Evolutionary conservation across 64 coral and sea anemone genomes (phyloP).

Genomic region (Cladopsammia gracilis): DNA sequence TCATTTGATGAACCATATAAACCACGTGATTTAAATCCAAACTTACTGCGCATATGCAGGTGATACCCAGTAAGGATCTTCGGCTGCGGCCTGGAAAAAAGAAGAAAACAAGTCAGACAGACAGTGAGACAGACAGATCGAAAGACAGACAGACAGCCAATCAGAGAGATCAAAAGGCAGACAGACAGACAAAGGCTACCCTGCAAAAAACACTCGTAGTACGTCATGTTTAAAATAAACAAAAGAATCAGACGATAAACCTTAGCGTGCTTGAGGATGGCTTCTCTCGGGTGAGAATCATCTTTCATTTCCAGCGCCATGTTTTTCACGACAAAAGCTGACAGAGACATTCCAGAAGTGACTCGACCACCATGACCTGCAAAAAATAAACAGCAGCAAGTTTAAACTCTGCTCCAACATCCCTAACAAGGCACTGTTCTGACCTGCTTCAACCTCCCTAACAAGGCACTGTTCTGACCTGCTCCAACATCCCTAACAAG

Average conservation of each 20-base stretch:
- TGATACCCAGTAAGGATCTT: constrained; percentile 97
- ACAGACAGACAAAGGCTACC: background rate
- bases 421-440: too few species aligned
- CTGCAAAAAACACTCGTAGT: background rate
- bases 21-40: background rate
- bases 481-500: too few species aligned
- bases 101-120: background rate
- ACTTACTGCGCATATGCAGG: constrained; percentile 98
- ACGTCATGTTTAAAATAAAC: background rate
- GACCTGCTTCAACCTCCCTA: too few species aligned
- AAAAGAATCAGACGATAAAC: background rate
- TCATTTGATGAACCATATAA: too few species aligned
- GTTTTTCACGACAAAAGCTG: constrained; percentile 95
- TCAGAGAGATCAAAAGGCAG: background rate
- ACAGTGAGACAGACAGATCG: background rate
- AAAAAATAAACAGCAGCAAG: background rate
- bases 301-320: constrained; percentile 93
- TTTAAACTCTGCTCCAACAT: background rate
- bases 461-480: too few species aligned
- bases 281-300: constrained; percentile 94
- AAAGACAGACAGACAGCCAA: background rate
- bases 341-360: constrained; percentile 96
- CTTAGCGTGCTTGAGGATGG: constrained; percentile 93
- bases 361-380: constrained; percentile 93
- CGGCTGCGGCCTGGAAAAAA: constrained; percentile 83